Conservation (phyloP, 2,888 invertebrate species). For the Syritta pipiens region DNA sequence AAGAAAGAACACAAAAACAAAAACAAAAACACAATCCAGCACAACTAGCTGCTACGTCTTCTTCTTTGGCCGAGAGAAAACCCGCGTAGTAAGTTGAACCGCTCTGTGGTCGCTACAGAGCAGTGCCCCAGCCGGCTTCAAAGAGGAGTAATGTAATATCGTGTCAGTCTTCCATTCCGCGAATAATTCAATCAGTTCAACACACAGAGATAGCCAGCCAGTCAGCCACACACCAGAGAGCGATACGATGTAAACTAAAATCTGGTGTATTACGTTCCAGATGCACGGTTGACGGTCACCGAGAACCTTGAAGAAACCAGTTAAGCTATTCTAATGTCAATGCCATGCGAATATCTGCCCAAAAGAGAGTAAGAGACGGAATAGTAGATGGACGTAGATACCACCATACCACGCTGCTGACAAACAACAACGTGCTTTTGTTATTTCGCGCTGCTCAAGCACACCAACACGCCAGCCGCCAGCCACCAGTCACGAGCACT, state of each 20-base stretch:
- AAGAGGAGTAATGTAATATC: conserved; percentile 42
- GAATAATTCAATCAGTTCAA: conserved; percentile 55
- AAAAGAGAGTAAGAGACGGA: conserved; percentile 51
- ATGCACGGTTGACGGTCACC: conserved; percentile 71
- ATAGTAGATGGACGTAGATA: neutral
- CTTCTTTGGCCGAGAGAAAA: conserved; percentile 31
- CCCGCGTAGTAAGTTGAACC: conserved; percentile 9
- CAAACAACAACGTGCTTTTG: conserved; percentile 59
- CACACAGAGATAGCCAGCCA: neutral
- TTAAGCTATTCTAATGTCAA: conserved; percentile 79
- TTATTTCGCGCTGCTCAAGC: conserved; percentile 33
- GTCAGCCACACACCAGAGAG: neutral
- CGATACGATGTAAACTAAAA: conserved; percentile 5
- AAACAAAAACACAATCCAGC: neutral
- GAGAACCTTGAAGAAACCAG: conserved; percentile 79
- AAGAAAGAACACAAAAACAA: neutral
- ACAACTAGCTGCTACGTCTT: conserved; percentile 33
- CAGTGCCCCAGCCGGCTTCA: conserved; percentile 3
- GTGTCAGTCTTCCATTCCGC: conserved; percentile 52
- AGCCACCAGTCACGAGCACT: no score
- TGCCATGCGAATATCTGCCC: conserved; percentile 73
- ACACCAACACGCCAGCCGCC: conserved; percentile 11
- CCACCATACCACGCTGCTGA: conserved; percentile 21
- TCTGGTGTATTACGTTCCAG: conserved; percentile 56
- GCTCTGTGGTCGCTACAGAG: conserved; percentile 14